Conservation (phyloP, 2,797 vertebrate species). For the Aplochiton taeniatus region DNA sequence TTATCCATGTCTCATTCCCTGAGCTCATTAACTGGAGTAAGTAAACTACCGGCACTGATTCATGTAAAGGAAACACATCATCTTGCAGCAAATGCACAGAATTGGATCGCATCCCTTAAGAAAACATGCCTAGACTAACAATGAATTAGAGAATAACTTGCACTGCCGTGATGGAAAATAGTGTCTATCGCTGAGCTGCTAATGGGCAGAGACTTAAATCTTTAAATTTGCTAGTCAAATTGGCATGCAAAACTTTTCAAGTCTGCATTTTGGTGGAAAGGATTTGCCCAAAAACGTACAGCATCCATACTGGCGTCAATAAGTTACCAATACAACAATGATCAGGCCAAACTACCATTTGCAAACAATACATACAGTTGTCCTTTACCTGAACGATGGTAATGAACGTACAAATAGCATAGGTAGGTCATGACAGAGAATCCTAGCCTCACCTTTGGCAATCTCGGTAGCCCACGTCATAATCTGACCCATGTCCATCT, state of each 20-base stretch:
- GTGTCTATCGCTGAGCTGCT: background rate
- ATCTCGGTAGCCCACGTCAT: conserved; percentile 98
- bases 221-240: background rate
- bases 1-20: background rate
- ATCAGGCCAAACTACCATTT: no score
- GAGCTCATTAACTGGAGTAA: background rate
- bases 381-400: no score
- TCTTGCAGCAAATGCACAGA: background rate
- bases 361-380: no score
- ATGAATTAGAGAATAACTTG: background rate
- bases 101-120: background rate
- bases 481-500: conserved; percentile 95
- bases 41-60: background rate
- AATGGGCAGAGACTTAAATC: background rate
- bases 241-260: background rate
- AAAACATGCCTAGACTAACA: conserved; percentile 19
- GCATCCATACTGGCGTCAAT: no score
- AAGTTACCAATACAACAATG: no score
- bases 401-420: no score
- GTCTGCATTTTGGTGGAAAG: background rate
- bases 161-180: background rate
- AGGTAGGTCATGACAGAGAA: background rate
- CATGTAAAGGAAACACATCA: conserved; percentile 1
- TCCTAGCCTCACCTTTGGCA: conserved; percentile 85
- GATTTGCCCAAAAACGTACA: background rate